Evolutionary conservation across 2,888 invertebrate species (phyloP).

Genomic region (Meandrusa payeni): DNA sequence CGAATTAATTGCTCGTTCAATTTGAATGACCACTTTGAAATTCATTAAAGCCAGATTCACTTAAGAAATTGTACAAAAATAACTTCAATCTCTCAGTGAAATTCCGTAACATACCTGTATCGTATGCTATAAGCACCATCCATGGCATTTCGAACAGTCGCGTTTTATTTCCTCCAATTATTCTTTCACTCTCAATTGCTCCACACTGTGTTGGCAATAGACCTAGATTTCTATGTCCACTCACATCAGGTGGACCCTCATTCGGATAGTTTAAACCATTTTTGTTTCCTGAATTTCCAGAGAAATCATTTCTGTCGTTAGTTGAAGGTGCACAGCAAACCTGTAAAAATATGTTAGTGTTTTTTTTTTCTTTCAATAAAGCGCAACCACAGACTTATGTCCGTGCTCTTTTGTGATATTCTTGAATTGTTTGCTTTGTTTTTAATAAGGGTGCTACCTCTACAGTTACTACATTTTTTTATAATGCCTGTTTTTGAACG

Average conservation of each 20-base stretch:
- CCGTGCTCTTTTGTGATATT: too few relatives aligned
- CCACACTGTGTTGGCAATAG: constrained; percentile 79
- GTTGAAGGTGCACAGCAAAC: constrained; percentile 40
- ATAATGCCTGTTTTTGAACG: too few relatives aligned
- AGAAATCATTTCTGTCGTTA: not conserved
- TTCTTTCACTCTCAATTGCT: constrained; percentile 69
- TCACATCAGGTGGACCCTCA: constrained; percentile 38
- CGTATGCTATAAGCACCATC: constrained; percentile 87
- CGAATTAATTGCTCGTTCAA: too few relatives aligned
- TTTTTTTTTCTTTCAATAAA: too few relatives aligned
- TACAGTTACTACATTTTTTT: too few relatives aligned
- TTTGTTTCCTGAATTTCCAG: constrained; percentile 24
- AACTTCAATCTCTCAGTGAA: not conserved
- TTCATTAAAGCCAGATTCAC: too few relatives aligned
- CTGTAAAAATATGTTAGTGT: constrained; percentile 35
- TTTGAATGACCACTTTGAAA: too few relatives aligned
- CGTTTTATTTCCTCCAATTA: constrained; percentile 83
- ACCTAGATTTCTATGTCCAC: constrained; percentile 45
- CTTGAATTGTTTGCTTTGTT: too few relatives aligned
- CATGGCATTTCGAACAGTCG: constrained; percentile 85
- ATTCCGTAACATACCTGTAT: constrained; percentile 44
- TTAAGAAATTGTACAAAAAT: too few relatives aligned
- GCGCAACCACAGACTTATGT: too few relatives aligned
- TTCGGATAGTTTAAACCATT: constrained; percentile 26
- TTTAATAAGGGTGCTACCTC: too few relatives aligned